Percentiles rank a stretch among this genome's conserved stretches.
Conservation (phyloP, 2,797 vertebrate species). For the Pantherophis vulpinus region DNA sequence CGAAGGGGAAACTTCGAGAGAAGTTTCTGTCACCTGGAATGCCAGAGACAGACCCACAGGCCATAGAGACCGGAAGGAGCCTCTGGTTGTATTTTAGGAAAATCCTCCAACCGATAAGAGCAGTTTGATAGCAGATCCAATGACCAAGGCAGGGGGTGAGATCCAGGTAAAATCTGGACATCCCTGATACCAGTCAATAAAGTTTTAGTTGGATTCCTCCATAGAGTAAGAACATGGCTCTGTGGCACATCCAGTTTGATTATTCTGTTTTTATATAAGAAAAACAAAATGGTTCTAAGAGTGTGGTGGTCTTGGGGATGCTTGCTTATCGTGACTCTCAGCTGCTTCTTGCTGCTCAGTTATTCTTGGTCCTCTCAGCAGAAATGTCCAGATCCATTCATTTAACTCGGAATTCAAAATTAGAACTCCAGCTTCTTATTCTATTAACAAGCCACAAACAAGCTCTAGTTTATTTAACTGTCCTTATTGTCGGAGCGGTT, state of each 20-base stretch:
- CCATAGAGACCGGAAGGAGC: no score
- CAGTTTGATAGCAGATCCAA: not conserved
- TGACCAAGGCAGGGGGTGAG: not conserved
- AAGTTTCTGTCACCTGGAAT: no score
- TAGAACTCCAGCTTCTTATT: not conserved
- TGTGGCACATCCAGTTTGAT: not conserved
- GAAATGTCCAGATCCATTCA: not conserved
- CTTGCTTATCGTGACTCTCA: not conserved
- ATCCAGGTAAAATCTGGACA: not conserved
- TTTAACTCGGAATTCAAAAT: not conserved
- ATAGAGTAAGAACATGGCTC: not conserved
- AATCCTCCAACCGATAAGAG: not conserved
- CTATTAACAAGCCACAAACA: not conserved
- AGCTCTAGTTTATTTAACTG: not conserved
- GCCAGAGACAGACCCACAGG: no score
- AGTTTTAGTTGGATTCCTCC: not conserved
- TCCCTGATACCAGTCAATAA: not conserved
- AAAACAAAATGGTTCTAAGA: not conserved
- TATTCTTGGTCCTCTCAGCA: not conserved
- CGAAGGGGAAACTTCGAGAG: no score
- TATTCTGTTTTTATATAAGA: not conserved
- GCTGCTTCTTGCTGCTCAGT: not conserved
- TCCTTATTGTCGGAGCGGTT: not conserved
- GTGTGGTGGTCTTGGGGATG: not conserved
- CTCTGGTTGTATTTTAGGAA: no score